phyloP scores from a whole-genome alignment of 2,113 vertebrate genomes.

The human region DNA sequence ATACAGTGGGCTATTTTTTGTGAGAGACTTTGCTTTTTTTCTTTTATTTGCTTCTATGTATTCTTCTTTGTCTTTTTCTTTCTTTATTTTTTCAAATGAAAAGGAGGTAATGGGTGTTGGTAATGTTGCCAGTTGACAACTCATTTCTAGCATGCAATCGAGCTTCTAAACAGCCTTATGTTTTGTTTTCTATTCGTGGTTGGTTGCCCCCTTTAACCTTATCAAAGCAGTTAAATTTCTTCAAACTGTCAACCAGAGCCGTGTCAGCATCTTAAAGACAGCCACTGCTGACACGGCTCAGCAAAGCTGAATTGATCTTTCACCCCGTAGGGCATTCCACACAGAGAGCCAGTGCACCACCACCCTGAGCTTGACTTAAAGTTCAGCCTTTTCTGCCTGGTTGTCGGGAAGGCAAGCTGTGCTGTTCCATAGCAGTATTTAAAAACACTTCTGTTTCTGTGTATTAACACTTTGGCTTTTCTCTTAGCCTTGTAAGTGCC shows the following conservation, averaged over 20 bases:
- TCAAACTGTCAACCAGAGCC: conserved; percentile 80
- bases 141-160: conserved; percentile 62
- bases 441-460: conserved; percentile 45
- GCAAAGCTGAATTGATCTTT: conserved; percentile 82
- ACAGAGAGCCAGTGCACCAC: neutral
- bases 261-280: conserved; percentile 82
- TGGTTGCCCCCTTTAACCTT: conserved; percentile 83
- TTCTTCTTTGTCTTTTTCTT: neutral
- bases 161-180: conserved; percentile 72
- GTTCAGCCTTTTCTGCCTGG: conserved; percentile 64
- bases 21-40: neutral
- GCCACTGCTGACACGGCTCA: conserved; percentile 75
- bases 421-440: neutral
- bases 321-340: conserved; percentile 72
- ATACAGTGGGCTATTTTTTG: conserved; percentile 20
- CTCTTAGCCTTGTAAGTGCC: neutral
- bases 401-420: conserved; percentile 57
- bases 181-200: conserved; percentile 79
- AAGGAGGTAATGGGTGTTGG: conserved; percentile 34
- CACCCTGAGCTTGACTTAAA: conserved; percentile 69
- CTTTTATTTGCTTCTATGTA: neutral
- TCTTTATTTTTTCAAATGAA: conserved; percentile 28
- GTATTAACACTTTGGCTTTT: neutral
- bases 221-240: conserved; percentile 86
- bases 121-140: conserved; percentile 53